A percentile compares a stretch with the other conserved stretches of the same genome.
phyloP scores from a whole-genome alignment of 2,113 vertebrate species.

The Chaenogobius annularis region DNA sequence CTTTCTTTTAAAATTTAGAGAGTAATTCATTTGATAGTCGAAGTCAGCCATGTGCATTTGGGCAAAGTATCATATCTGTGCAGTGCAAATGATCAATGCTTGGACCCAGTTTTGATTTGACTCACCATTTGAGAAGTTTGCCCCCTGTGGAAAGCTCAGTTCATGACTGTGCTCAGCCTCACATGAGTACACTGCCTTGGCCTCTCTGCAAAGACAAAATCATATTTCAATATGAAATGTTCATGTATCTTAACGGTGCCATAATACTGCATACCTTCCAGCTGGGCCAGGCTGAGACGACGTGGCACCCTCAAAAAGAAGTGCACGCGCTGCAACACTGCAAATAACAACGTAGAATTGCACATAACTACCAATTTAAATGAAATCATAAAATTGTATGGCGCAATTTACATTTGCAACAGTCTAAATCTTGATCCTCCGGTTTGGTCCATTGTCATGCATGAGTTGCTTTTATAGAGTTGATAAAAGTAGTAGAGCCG shows the following conservation, averaged over 20 bases:
- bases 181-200: conserved; percentile 96
- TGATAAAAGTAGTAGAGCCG: neutral
- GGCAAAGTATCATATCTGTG: conserved; percentile 1
- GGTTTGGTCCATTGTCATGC: neutral
- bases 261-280: conserved; percentile 75
- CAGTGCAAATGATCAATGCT: neutral
- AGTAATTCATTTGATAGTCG: conserved; percentile 4
- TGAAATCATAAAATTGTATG: neutral
- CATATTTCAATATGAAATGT: neutral
- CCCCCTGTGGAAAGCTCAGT: conserved; percentile 95
- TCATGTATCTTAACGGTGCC: neutral
- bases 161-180: conserved; percentile 96
- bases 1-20: conserved; percentile 9
- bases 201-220: conserved; percentile 80
- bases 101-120: neutral
- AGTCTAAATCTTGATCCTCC: neutral
- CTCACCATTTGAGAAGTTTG: conserved; percentile 92
- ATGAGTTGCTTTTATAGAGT: neutral
- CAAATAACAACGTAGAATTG: conserved; percentile 42
- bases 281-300: conserved; percentile 72
- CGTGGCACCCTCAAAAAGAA: conserved; percentile 85
- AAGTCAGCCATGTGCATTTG: neutral
- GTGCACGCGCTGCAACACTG: conserved; percentile 88
- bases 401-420: neutral
- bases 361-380: neutral